Evolutionary conservation across 1,140 invertebrate genomes (phyloP).

Genomic region (Sitodiplosis mosellana): DNA sequence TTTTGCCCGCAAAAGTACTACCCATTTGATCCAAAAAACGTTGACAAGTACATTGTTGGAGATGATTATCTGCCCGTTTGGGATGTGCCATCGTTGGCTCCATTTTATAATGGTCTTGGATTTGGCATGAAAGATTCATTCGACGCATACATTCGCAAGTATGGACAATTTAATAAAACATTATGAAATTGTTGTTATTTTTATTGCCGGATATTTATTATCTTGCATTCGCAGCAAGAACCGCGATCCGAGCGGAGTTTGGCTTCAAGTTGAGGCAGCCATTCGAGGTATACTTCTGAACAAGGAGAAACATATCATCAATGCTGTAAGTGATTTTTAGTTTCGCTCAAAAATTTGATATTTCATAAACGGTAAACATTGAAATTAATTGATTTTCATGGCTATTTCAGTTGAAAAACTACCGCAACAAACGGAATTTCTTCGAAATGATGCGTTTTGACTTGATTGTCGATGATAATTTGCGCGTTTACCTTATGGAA

Average conservation of each 20-base stretch:
- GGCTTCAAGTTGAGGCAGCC: conserved; percentile 62
- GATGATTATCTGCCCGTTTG: conserved; percentile 90
- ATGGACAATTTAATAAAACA: no score
- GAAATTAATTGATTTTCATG: not conserved
- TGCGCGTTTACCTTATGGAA: conserved; percentile 82
- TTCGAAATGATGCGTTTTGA: conserved; percentile 92
- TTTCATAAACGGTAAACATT: no score
- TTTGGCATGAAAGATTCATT: conserved; percentile 78
- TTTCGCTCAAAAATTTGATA: no score
- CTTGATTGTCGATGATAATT: conserved; percentile 73
- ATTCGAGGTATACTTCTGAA: conserved; percentile 51
- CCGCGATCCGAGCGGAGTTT: conserved; percentile 54
- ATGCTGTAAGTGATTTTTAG: conserved; percentile 26
- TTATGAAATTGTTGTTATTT: no score
- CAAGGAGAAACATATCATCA: conserved; percentile 51
- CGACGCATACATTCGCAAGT: conserved; percentile 64
- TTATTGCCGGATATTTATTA: no score
- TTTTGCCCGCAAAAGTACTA: conserved; percentile 87
- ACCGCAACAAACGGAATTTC: conserved; percentile 49
- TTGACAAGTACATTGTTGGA: conserved; percentile 86
- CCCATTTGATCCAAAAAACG: conserved; percentile 63
- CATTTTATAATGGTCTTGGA: conserved; percentile 55
- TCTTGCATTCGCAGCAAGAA: conserved; percentile 39
- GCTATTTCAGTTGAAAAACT: conserved; percentile 24
- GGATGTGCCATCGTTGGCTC: conserved; percentile 70